phyloP scores from a whole-genome alignment of 2,888 invertebrate genomes.

The Melitaea athalia region DNA sequence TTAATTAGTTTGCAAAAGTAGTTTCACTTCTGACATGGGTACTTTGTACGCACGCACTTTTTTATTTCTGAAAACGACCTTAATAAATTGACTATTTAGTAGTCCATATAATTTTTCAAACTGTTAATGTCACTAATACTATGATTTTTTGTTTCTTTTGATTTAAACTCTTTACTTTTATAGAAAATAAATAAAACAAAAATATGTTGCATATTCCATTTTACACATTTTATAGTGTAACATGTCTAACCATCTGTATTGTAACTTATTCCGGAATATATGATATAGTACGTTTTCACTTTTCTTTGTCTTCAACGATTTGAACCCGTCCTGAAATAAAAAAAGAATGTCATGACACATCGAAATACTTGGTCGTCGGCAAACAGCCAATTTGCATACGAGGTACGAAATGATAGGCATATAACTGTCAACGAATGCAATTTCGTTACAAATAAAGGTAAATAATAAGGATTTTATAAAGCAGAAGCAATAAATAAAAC shows the following conservation, averaged over 20 bases:
- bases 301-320: slow-evolving; percentile 28
- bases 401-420: slow-evolving; percentile 22
- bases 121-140: too few species aligned
- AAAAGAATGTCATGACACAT: slow-evolving; percentile 33
- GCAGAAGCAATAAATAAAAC: slow-evolving; percentile 3
- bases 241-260: too few species aligned
- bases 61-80: too few species aligned
- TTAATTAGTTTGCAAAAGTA: too few species aligned
- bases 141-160: too few species aligned
- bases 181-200: too few species aligned
- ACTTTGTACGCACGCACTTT: too few species aligned
- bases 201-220: too few species aligned
- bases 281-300: slow-evolving; percentile 8
- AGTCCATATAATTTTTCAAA: too few species aligned
- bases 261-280: background rate
- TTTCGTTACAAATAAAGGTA: slow-evolving; percentile 17
- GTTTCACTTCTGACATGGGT: too few species aligned
- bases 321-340: slow-evolving; percentile 23
- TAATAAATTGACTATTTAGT: too few species aligned
- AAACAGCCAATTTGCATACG: slow-evolving; percentile 34
- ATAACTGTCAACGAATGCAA: slow-evolving; percentile 26
- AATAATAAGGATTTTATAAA: slow-evolving; percentile 7
- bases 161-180: too few species aligned
- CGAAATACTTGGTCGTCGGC: slow-evolving; percentile 40
- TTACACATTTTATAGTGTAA: background rate